A percentile compares a stretch with the other conserved stretches of the same genome.
phyloP scores from a whole-genome alignment of 2,888 invertebrate species.

The Synergus itoensis region DNA sequence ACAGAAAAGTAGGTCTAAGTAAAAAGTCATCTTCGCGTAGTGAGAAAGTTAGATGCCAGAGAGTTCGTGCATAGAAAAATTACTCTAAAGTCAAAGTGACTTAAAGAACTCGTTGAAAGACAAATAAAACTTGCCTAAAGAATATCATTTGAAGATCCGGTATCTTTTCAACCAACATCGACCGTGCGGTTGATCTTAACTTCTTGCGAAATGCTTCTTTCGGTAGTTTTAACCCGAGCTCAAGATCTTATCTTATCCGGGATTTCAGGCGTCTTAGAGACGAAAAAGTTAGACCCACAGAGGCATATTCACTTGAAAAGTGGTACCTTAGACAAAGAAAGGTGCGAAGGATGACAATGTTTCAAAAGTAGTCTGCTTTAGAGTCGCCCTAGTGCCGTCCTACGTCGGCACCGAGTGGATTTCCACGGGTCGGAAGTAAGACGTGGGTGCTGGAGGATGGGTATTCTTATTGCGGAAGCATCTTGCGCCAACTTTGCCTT shows the following conservation, averaged over 20 bases:
- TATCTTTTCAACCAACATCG: conserved; percentile 31
- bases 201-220: conserved; percentile 38
- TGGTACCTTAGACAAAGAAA: conserved; percentile 41
- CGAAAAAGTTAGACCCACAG: conserved; percentile 29
- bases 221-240: conserved; percentile 17
- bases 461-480: conserved; percentile 47
- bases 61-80: conserved; percentile 31
- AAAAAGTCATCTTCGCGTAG: conserved; percentile 42
- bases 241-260: conserved; percentile 34
- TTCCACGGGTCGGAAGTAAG: conserved; percentile 42
- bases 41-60: conserved; percentile 28
- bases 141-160: conserved; percentile 39
- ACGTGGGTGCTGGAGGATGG: conserved; percentile 11
- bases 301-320: conserved; percentile 45
- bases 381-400: conserved; percentile 9
- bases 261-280: neutral
- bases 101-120: conserved; percentile 39
- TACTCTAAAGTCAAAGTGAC: conserved; percentile 21
- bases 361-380: conserved; percentile 38
- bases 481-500: conserved; percentile 46
- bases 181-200: conserved; percentile 38
- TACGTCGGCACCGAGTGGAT: conserved; percentile 32
- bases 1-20: conserved; percentile 4
- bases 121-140: conserved; percentile 39
- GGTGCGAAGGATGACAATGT: conserved; percentile 36